A percentile compares a stretch with the other conserved stretches of the same genome.
These are phyloP conservation scores for Meleagris gallopavo DNA, from an alignment of 2,113 vertebrate genomes.

Conservation along the genomic window DNA sequence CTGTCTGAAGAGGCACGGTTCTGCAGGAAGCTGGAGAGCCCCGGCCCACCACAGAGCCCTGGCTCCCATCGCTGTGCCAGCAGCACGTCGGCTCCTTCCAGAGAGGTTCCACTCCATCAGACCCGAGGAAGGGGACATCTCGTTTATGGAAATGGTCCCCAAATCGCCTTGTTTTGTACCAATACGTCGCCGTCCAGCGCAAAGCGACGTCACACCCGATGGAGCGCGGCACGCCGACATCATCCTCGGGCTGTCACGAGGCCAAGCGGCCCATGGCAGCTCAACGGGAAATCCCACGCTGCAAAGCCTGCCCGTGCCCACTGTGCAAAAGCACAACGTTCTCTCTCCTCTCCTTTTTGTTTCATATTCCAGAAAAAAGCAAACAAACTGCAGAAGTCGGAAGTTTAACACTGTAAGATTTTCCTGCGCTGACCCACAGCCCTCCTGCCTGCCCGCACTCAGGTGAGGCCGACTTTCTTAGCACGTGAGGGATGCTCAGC, in stretches of 20 bases:
- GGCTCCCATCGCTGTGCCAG: too few species aligned
- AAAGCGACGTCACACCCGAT: fast-evolving
- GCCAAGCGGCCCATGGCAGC: fast-evolving
- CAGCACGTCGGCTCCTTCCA: not conserved
- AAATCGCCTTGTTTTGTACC: not conserved
- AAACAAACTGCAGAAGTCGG: not conserved
- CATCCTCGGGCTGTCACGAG: not conserved
- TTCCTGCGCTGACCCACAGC: not conserved
- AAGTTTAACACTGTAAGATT: not conserved
- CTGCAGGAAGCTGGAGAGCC: not conserved
- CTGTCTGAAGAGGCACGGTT: not conserved
- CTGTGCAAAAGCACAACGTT: fast-evolving
- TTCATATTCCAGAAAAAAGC: not conserved
- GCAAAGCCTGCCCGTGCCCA: not conserved
- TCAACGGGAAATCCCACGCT: not conserved
- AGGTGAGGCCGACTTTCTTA: not conserved
- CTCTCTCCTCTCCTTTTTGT: not conserved
- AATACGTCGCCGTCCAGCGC: fast-evolving
- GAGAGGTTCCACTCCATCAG: fast-evolving
- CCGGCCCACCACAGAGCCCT: not conserved
- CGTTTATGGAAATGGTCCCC: not conserved
- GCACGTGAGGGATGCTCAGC: not conserved
- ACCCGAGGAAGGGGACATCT: not conserved
- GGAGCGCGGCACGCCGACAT: not conserved
- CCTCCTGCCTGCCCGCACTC: not conserved